Evolutionary conservation across 1,140 invertebrate genomes (phyloP), one percentile per base, ranked within the genome.

Genomic region (Asobara japonica): DNA sequence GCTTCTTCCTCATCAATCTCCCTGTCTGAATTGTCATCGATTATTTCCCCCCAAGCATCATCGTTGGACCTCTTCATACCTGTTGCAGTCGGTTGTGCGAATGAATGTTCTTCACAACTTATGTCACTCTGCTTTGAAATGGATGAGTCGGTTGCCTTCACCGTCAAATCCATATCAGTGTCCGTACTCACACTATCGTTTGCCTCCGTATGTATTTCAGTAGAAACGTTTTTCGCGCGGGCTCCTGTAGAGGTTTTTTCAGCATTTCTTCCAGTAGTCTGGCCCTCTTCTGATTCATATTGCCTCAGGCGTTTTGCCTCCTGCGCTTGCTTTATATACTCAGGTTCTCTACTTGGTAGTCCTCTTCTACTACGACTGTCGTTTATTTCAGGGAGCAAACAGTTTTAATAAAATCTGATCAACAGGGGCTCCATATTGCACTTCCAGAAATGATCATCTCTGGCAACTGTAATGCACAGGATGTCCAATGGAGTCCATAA

Each of bases 401-500:
- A 71, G 25, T 71, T 11, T 1, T 36, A 10, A 65, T 76, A 74
- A 41, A 76, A 77, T 7, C n/a, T 25, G 16, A 29, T 74, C 20
- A 80, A 38, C 4, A 56, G n/a, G 0, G 41, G 64, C 45, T 65
- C 3, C 75, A 82, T 79, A 18, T 69, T 16, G 2, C 65, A 27
- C 13, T 70, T 8, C 81, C 81, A 84, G 18, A 80, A 75, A 13
- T 62, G 3, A 56, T 77, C 73, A 56, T 80, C 41, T 60, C 69
- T 65, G 51, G 66, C 11, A 8, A 78, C 77, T 3, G 56, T 41
- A 22, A 73, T 36, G n/a, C 62, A 8, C 18, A 71, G 71, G n/a
- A 79, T 41, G 16, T 61, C 71, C 22, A 72, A 71, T 18, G 64
- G 25, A 11, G 82, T 80, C 77, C 78, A 87, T 0, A 86, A 60